Evolutionary conservation across 2,113 vertebrate species (phyloP).

Genomic region (Orcinus orca): DNA sequence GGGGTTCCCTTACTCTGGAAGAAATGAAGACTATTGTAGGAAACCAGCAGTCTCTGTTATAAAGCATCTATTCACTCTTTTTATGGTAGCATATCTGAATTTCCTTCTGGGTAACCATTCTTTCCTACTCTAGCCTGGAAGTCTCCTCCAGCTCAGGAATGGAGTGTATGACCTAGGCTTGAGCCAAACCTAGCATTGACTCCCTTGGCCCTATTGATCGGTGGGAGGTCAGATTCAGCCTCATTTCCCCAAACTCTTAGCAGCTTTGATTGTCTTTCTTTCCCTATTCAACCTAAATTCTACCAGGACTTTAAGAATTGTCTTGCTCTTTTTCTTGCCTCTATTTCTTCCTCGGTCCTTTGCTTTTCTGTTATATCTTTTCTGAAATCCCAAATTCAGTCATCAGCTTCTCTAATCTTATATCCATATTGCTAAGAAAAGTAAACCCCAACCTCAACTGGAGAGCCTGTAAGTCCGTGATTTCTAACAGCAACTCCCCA

Average conservation of each 20-base stretch:
- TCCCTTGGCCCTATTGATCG: background rate
- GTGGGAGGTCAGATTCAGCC: background rate
- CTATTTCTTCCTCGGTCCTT: background rate
- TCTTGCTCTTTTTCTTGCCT: conserved; percentile 17
- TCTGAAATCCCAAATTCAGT: background rate
- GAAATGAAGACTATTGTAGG: background rate
- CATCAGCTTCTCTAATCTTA: background rate
- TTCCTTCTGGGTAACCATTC: background rate
- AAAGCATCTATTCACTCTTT: background rate
- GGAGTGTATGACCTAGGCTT: background rate
- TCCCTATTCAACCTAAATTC: background rate
- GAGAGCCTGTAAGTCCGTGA: background rate
- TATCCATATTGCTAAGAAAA: background rate
- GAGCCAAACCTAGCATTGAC: background rate
- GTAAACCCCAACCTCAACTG: background rate
- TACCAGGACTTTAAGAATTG: background rate
- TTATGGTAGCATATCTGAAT: background rate
- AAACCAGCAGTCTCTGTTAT: background rate
- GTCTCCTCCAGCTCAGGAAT: background rate
- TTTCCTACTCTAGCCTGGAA: background rate
- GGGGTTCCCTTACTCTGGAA: background rate
- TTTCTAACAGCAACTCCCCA: background rate
- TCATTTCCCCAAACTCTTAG: background rate
- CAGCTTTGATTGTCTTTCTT: background rate
- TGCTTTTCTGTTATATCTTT: background rate